Evolutionary conservation across 2,113 vertebrate species (phyloP).

Genomic region (Gulo gulo): DNA sequence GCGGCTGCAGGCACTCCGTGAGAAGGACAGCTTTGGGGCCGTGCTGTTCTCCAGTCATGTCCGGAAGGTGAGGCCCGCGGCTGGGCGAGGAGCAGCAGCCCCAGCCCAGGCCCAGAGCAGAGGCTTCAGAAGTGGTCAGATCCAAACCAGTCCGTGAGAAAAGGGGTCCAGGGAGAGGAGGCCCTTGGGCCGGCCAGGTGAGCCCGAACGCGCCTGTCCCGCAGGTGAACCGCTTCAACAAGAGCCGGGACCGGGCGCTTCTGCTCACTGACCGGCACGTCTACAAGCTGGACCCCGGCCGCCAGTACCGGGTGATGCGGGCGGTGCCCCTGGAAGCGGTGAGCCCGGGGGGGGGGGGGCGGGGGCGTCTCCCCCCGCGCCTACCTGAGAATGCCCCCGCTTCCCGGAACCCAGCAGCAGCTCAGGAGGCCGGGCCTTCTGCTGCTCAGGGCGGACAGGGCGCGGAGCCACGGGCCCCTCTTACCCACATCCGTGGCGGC

Average conservation of each 20-base stretch:
- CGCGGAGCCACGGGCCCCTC: not conserved
- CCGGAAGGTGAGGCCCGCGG: constrained; percentile 86
- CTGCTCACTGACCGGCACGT: constrained; percentile 91
- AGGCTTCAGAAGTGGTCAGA: not conserved
- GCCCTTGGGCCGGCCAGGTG: fast-evolving
- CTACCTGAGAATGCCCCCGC: not conserved
- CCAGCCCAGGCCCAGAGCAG: not conserved
- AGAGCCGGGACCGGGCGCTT: constrained; percentile 89
- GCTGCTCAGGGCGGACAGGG: not conserved
- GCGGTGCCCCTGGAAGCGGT: constrained; percentile 86
- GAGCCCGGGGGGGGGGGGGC: constrained; percentile 24
- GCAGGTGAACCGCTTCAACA: constrained; percentile 93
- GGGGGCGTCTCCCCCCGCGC: not conserved
- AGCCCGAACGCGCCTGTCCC: not conserved
- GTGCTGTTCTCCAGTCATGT: constrained; percentile 93
- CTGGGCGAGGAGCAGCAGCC: fast-evolving
- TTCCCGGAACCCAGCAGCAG: not conserved
- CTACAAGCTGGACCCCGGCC: constrained; percentile 92
- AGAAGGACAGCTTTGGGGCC: constrained; percentile 84
- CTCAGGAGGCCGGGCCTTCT: not conserved
- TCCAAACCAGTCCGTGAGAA: too few relatives aligned
- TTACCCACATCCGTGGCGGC: not conserved
- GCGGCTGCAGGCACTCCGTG: constrained; percentile 84
- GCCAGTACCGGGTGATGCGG: constrained; percentile 90
- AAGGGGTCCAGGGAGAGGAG: fast-evolving